A percentile compares a stretch with the other conserved stretches of the same genome.
Conservation (phyloP, 2,888 invertebrate genomes). For the Ennomos fuscantarius region DNA sequence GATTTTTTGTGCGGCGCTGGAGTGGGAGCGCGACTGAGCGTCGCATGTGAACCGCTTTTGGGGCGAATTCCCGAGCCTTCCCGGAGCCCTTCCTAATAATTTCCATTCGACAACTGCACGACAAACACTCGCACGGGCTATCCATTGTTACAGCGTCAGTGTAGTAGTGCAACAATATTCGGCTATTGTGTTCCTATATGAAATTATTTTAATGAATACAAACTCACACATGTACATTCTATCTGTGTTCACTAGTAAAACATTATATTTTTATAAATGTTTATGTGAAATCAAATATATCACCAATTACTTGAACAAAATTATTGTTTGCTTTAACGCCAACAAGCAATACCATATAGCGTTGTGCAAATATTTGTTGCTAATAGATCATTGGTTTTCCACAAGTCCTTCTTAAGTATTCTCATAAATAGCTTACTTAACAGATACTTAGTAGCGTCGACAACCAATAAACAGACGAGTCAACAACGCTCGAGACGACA, state of each 20-base stretch:
- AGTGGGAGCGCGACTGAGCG: slow-evolving; percentile 73
- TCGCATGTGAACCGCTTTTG: slow-evolving; percentile 85
- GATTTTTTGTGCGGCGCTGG: slow-evolving; percentile 82
- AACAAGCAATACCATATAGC: slow-evolving; percentile 20
- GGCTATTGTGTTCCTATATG: slow-evolving; percentile 62
- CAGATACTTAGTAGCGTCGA: slow-evolving; percentile 77
- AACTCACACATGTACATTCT: slow-evolving; percentile 45
- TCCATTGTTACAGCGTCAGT: slow-evolving; percentile 76
- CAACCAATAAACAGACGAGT: slow-evolving; percentile 81
- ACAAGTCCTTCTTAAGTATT: slow-evolving; percentile 64
- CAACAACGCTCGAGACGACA: slow-evolving; percentile 76
- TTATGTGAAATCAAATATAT: slow-evolving; percentile 4
- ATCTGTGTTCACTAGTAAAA: slow-evolving; percentile 3
- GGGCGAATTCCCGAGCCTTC: slow-evolving; percentile 85
- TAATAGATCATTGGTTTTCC: slow-evolving; percentile 46
- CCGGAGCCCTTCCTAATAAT: slow-evolving; percentile 83
- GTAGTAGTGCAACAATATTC: slow-evolving; percentile 81
- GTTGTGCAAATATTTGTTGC: slow-evolving; percentile 36
- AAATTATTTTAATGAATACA: slow-evolving; percentile 68
- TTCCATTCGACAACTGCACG: slow-evolving; percentile 84
- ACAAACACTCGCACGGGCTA: slow-evolving; percentile 83
- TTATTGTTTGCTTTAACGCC: slow-evolving; percentile 18
- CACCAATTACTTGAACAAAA: slow-evolving; percentile 13
- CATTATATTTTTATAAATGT: slow-evolving; percentile 3
- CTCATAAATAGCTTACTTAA: slow-evolving; percentile 76